Base-by-base conservation (phyloP, 2,888 invertebrate genomes). In the Apotomis capreana region DNA sequence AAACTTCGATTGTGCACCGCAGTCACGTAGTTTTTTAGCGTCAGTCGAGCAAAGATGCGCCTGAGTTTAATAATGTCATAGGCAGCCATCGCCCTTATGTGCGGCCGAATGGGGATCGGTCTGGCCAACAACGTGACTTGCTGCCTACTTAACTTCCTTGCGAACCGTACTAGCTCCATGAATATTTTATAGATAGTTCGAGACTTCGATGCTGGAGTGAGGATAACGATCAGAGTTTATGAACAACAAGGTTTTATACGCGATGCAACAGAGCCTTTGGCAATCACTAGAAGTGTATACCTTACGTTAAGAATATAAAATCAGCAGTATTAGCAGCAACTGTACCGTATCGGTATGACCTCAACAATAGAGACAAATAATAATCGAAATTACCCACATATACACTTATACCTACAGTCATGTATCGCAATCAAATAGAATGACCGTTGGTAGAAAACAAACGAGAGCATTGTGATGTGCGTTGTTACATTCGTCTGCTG, bases 41-140 rank as follows among this genome's bases (percentile, higher is more conserved):
- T 87, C 89, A 89, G 84, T 87, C 80, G 83, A 83, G 85, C 81
- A 83, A 83, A 83, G 87, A 90, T 91, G 90, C 90, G 90, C 88
- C 82, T 81, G 88, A 91, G 88, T 88, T 90, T 90, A 88, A 91
- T 91, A 90, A 91, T 88, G 87, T 88, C 89, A 89, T 89, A 87
- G 87, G 78, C 87, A 82, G 80, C 79, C 81, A 70, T 59, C 77
- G 75, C 75, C 76, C 74, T 78, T 76, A 77, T 79, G 77, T 77
- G 74, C 77, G 77, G 75, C 70, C 75, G 76, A 79, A 78, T 78
- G 75, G 75, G 63, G 70, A 68, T 70, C 51, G 58, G 69, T 69
- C 62, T 63, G 68, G 75, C 70, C 73, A 76, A 79, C 77, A 80
- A 82, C 83, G 82, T 84, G 83, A 81, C 82, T 75, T 77, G 65